Evolutionary conservation across 1,140 invertebrate species (phyloP).

Genomic region (Drosophila parabipectinata): DNA sequence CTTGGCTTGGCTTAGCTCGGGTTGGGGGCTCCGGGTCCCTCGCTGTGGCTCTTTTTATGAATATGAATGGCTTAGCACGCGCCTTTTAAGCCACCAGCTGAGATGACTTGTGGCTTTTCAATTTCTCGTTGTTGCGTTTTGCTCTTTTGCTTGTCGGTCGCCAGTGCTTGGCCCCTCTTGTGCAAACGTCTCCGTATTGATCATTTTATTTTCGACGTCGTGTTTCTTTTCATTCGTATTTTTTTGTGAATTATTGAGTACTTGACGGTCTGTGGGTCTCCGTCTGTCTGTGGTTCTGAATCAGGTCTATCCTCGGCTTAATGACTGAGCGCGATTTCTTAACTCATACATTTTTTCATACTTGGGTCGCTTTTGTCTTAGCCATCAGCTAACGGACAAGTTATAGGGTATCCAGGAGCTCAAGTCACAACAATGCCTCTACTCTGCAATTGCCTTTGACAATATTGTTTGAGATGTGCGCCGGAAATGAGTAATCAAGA

Average conservation of each 20-base stretch:
- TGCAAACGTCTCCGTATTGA: conserved; percentile 59
- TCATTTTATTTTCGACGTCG: conserved; percentile 66
- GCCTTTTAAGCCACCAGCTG: conserved; percentile 82
- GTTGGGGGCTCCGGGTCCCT: conserved; percentile 30
- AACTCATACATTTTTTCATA: conserved; percentile 59
- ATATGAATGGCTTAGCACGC: conserved; percentile 83
- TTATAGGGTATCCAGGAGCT: conserved; percentile 48
- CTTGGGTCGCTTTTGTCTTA: conserved; percentile 72
- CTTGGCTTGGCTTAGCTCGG: conserved; percentile 35
- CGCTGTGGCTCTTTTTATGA: conserved; percentile 72
- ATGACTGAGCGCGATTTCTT: conserved; percentile 68
- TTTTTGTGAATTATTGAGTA: conserved; percentile 76
- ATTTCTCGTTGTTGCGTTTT: conserved; percentile 72
- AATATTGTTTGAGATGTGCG: conserved; percentile 67
- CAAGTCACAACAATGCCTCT: not conserved
- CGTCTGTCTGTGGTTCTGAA: conserved; percentile 26
- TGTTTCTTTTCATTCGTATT: conserved; percentile 22
- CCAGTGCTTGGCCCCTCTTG: conserved; percentile 21
- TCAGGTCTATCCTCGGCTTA: conserved; percentile 47
- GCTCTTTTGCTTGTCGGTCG: conserved; percentile 60
- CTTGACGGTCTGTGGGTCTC: conserved; percentile 56
- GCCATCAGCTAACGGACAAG: conserved; percentile 59
- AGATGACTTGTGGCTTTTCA: conserved; percentile 83
- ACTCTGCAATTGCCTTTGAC: conserved; percentile 68
- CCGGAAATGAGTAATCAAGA: conserved; percentile 82